Conservation (phyloP, 2,888 invertebrate genomes). For the Metacarcinus magister region DNA sequence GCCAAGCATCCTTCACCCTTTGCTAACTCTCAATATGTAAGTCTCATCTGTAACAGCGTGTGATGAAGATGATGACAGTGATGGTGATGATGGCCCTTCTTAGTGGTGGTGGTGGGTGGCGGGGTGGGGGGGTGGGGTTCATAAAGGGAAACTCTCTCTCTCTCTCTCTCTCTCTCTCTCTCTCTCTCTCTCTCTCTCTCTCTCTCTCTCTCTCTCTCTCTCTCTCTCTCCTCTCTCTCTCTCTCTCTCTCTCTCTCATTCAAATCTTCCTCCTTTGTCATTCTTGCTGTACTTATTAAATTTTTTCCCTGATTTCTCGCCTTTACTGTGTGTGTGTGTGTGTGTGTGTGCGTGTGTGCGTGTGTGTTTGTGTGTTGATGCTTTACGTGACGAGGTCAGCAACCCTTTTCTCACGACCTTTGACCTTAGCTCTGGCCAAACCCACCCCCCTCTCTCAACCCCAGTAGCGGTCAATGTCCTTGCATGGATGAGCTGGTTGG, state of each 20-base stretch:
- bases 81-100: not conserved
- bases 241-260: not conserved
- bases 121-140: not conserved
- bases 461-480: not conserved
- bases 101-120: not conserved
- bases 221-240: not conserved
- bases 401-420: not conserved
- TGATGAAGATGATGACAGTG: not conserved
- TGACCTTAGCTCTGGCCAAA: not conserved
- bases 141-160: not conserved
- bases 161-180: conserved; percentile 26
- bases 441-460: not conserved
- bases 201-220: not conserved
- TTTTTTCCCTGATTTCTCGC: too few relatives aligned
- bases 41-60: not conserved
- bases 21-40: not conserved
- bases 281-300: too few relatives aligned
- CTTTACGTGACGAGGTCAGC: not conserved
- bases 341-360: conserved; percentile 26
- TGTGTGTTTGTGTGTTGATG: not conserved
- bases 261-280: too few relatives aligned
- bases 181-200: not conserved
- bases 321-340: not conserved
- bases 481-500: not conserved
- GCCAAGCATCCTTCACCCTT: not conserved